Base-by-base conservation (phyloP, 2,888 invertebrate genomes). In the Conchocele bisecta region DNA sequence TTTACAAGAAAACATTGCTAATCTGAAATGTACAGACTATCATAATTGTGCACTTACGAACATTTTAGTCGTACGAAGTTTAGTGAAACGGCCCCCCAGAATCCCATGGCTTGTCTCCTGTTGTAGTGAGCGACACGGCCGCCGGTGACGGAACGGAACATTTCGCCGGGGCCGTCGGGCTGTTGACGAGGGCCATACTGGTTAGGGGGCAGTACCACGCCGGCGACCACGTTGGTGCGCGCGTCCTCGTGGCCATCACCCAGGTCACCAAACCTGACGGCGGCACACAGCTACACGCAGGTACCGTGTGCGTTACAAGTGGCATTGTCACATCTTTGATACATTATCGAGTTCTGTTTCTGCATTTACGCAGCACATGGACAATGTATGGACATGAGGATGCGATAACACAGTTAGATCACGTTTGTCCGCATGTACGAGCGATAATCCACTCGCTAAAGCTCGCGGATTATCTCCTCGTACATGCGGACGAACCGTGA, bases 81-180 rank as follows among this genome's bases (percentile, higher is more conserved):
- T n/a, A n/a, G n/a, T n/a, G n/a, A n/a, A n/a, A n/a, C n/a, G n/a
- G n/a, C n/a, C n/a, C n/a, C n/a, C n/a, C n/a, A n/a, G n/a, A n/a
- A n/a, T n/a, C n/a, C n/a, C n/a, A n/a, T n/a, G n/a, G n/a, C n/a
- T n/a, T n/a, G n/a, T n/a, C n/a, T n/a, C n/a, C n/a, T 35, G n/a
- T 35, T 13, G 11, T n/a, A 35, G 37, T 35, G 37, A 35, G 11
- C 11, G 37, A 35, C 11, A 11, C 37, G n/a, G 37, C 37, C 37
- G 37, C 11, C 11, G 37, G 37, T 35, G n/a, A 35, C 37, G 37
- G n/a, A 35, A 35, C 37, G 37, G 11, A n/a, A 35, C 11, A n/a
- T 35, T 57, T 89, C 58, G 74, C 79, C 7, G 87, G 87, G 4
- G 85, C 86, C 17, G 89, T 91, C 11, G 90, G 88, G 9, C 75